Base-by-base conservation (phyloP, 2,113 vertebrate species). In the Laticauda laticaudata region DNA sequence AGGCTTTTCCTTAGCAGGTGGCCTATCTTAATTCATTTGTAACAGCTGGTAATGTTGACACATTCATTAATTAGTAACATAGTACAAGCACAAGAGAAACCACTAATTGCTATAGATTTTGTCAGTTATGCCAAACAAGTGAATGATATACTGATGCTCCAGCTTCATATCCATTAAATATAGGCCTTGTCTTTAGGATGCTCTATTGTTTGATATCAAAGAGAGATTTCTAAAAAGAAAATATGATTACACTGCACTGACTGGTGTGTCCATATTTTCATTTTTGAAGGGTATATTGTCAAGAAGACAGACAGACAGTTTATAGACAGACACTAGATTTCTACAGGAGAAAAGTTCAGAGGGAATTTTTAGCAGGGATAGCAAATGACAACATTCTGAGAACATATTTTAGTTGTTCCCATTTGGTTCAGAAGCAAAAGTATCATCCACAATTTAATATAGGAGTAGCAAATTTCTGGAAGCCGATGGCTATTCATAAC, bases 241-340 rank as follows among this genome's bases (percentile, higher is more conserved):
- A 90, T 93, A 91, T 61, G 89, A 90, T 3, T 96, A 92, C 93
- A 88, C 43, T 96, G 91, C 90, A 96, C 93, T 93, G 1, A 96
- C 92, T 9, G 0, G 48, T 2, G 56, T 95, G 94, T 92, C 92
- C 88, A 85, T 64, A 97, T 97, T 97, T 97, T 92, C 97, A 97
- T 97, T 96, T 98, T 96, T 97, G 97, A 97, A 95, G 94, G 69
- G 11, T 75, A 7, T 75, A 57, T 81, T 75, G n/a, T 23, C 59
- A 93, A 91, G 95, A 88, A 88, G 29, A 87, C 12, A 87, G 9
- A 86, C 43, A 51, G 11, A 53, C 4, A 87, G 4, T 14, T 14
- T 88, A 54, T 23, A 53, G 15, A 53, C 15, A 88, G 3, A 9
- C 54, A n/a, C 29, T 88, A n/a, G 12, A 7, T 88, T 54, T 53